phyloP scores from a whole-genome alignment of 2,888 invertebrate genomes.

The Scotopteryx bipunctaria region DNA sequence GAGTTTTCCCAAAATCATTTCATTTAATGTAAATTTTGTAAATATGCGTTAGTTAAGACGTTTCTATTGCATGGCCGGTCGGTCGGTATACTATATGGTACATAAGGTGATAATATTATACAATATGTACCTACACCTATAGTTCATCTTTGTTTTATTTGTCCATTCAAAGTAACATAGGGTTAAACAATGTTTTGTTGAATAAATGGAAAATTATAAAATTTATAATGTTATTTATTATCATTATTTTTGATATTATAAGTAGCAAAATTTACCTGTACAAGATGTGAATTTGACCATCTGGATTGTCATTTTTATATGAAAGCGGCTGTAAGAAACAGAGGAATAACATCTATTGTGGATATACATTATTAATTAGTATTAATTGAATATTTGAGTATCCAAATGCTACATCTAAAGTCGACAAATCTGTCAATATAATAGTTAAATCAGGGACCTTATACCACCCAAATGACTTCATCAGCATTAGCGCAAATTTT shows the following conservation, averaged over 20 bases:
- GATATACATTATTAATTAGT: too few relatives aligned
- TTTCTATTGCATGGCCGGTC: constrained; percentile 8
- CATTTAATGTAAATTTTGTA: constrained; percentile 69
- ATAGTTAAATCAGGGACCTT: too few relatives aligned
- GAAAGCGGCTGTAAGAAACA: too few relatives aligned
- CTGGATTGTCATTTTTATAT: too few relatives aligned
- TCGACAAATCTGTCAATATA: too few relatives aligned
- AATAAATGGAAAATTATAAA: constrained; percentile 13
- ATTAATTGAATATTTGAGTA: too few relatives aligned
- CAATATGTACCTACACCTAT: constrained; percentile 15
- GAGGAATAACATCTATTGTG: too few relatives aligned
- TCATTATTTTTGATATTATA: not conserved
- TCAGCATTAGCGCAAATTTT: too few relatives aligned
- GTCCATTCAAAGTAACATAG: constrained; percentile 14
- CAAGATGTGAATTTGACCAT: too few relatives aligned
- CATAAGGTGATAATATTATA: constrained; percentile 19
- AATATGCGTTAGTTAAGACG: constrained; percentile 65
- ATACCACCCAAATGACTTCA: too few relatives aligned
- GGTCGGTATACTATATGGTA: constrained; percentile 9
- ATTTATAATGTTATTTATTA: constrained; percentile 6
- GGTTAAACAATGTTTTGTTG: constrained; percentile 11
- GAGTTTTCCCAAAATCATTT: constrained; percentile 23
- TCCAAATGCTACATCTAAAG: too few relatives aligned
- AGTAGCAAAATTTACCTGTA: not conserved
- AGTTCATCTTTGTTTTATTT: constrained; percentile 21